Conservation (phyloP, 2,797 vertebrate genomes). For the Apodemus agrarius region DNA sequence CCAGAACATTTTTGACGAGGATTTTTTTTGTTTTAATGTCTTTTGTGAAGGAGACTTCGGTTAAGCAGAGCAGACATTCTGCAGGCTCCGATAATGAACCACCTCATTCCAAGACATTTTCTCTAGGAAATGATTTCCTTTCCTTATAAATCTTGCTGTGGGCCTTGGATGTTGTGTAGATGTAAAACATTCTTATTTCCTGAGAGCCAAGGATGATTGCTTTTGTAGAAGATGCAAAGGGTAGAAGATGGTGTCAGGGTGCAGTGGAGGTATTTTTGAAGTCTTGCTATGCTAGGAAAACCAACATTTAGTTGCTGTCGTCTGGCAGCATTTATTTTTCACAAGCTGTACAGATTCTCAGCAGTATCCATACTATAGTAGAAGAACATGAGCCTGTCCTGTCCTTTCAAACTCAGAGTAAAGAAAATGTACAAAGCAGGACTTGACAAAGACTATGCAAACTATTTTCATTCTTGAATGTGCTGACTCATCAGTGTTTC, state of each 20-base stretch:
- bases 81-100: conserved; percentile 77
- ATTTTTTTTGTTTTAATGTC: conserved; percentile 57
- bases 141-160: conserved; percentile 73
- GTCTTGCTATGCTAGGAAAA: background rate
- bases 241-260: background rate
- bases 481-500: background rate
- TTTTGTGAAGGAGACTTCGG: conserved; percentile 80
- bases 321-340: conserved; percentile 21
- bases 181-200: conserved; percentile 59
- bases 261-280: background rate
- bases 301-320: background rate
- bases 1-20: conserved; percentile 76
- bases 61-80: conserved; percentile 80
- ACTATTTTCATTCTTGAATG: conserved; percentile 16
- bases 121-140: conserved; percentile 72
- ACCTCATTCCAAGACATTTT: conserved; percentile 75
- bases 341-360: background rate
- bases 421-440: background rate
- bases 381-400: background rate
- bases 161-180: conserved; percentile 59
- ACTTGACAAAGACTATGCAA: background rate
- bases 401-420: background rate
- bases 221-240: conserved; percentile 57
- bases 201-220: conserved; percentile 32
- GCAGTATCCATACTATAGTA: background rate